These are phyloP conservation scores for Phrynocephalus versicolor DNA, from an alignment of 2,113 vertebrate genomes.

Conservation along the genomic window DNA sequence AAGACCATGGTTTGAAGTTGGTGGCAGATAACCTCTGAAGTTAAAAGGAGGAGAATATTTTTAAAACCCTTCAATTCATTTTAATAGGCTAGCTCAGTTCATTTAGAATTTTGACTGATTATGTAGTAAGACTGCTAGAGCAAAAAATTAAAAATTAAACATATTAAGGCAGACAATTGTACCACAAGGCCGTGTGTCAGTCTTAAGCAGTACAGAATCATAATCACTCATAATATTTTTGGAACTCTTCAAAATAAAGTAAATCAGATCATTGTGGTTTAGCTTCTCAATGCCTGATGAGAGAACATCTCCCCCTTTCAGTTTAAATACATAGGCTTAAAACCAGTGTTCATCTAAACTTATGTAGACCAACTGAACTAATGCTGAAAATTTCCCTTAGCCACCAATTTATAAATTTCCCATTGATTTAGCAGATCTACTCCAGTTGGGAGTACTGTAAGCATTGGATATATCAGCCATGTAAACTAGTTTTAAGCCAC, in stretches of 20 bases:
- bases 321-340: slow-evolving; percentile 7
- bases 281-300: slow-evolving; percentile 36
- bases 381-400: too few species aligned
- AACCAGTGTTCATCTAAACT: too few species aligned
- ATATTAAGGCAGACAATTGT: too few species aligned
- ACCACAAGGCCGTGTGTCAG: not conserved
- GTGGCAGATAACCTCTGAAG: not conserved
- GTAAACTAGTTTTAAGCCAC: slow-evolving; percentile 11
- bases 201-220: slow-evolving; percentile 64
- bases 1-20: not conserved
- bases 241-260: slow-evolving; percentile 48
- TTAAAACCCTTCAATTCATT: not conserved
- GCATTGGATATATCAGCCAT: too few species aligned
- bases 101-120: not conserved
- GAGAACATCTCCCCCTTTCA: not conserved
- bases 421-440: too few species aligned
- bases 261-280: slow-evolving; percentile 39
- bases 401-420: too few species aligned
- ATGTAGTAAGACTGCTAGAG: too few species aligned
- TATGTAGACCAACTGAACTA: too few species aligned
- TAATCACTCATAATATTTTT: slow-evolving; percentile 46
- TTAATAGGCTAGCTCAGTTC: not conserved
- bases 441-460: too few species aligned
- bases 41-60: not conserved
- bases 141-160: too few species aligned